Evolutionary conservation across 1,140 invertebrate species (phyloP), one percentile per base, ranked within the genome.

Genomic region (Amyelois transitella): DNA sequence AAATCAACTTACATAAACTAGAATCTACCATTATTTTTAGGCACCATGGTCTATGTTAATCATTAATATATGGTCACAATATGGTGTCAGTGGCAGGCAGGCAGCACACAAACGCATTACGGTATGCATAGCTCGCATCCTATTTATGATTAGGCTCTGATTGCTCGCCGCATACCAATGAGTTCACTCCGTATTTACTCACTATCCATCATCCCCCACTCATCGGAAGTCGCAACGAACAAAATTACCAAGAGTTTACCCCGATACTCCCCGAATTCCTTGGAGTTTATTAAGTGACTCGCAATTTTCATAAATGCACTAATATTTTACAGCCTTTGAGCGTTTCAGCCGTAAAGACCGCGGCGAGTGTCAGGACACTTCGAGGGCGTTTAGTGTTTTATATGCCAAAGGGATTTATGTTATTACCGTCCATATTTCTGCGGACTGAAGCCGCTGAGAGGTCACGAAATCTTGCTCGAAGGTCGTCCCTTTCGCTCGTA

Each of bases 401-500:
- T 89, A 89, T 88, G 81, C 88, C 80, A 77, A 85, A 84, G 78
- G 86, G 87, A 89, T 89, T 88, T 88, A 88, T 86, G 83, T 88
- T 89, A 89, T 89, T 89, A 85, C 83, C 77, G 73, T 78, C 81
- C 86, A 89, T 89, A 89, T 88, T 89, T 89, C 77, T 86, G 75
- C 73, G 76, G 73, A 75, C 78, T 72, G 76, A 79, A 81, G 73
- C 75, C 66, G 78, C 62, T 88, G 85, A 88, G 80, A 88, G 81
- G 84, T 88, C 85, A 88, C 85, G 82, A 77, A 86, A 79, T 86
- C 84, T 86, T 78, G 73, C 74, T 75, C 74, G 73, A 71, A 69
- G 60, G 53, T 43, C 54, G 20, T 74, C 72, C 53, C 71, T 53
- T 57, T 83, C 69, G 50, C 6, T 50, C 65, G 53, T 68, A 74